Evolutionary conservation across 2,888 invertebrate species (phyloP).

Genomic region (Leptarthrus brevirostris): DNA sequence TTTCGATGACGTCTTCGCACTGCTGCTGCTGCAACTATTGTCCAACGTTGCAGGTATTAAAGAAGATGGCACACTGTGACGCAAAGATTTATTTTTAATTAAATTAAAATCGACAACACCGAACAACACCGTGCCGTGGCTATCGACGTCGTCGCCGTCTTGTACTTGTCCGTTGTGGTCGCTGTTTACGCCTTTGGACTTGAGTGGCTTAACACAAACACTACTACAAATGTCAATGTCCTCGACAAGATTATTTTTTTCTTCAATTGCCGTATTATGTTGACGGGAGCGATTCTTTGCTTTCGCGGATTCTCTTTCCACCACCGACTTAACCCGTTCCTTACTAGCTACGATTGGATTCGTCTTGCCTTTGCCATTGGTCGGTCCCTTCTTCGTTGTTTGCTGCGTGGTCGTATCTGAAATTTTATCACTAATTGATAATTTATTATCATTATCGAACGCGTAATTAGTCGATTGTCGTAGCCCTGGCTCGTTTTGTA

Average conservation of each 20-base stretch:
- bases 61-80: not conserved
- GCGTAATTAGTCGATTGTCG: constrained; percentile 31
- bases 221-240: constrained; percentile 53
- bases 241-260: constrained; percentile 47
- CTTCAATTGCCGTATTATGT: constrained; percentile 9
- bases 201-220: constrained; percentile 38
- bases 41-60: not conserved
- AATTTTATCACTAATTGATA: constrained; percentile 24
- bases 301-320: constrained; percentile 35
- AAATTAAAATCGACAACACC: constrained; percentile 46
- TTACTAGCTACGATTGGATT: constrained; percentile 33
- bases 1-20: not conserved
- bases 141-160: constrained; percentile 1
- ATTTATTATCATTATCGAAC: constrained; percentile 27
- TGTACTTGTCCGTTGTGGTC: not conserved
- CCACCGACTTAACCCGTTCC: constrained; percentile 53
- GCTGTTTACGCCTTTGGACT: constrained; percentile 2
- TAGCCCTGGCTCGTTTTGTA: not conserved
- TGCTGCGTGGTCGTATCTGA: not conserved
- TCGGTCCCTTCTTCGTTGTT: not conserved
- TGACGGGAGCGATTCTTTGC: constrained; percentile 39
- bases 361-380: constrained; percentile 41
- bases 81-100: constrained; percentile 48
- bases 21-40: not conserved
- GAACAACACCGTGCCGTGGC: not conserved